Percentiles rank a stretch among this genome's conserved stretches.
phyloP scores from a whole-genome alignment of 1,140 invertebrate species.

The Anoplophora glabripennis region DNA sequence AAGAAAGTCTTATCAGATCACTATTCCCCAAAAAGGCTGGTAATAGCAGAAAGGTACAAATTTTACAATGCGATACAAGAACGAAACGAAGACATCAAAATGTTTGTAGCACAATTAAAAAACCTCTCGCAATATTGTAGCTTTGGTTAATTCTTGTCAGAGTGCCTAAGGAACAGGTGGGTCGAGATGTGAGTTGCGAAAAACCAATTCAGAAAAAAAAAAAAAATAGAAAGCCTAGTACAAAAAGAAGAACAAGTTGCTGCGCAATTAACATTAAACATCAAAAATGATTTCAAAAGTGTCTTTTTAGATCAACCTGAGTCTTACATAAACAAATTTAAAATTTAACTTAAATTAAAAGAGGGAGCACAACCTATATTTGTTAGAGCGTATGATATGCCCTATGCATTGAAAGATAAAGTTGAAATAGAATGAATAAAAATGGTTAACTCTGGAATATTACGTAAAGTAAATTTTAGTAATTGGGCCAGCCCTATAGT shows the following conservation, averaged over 20 bases:
- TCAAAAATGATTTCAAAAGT: too few species aligned
- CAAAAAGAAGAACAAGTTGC: too few species aligned
- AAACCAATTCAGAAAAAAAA: too few species aligned
- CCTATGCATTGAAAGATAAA: constrained; percentile 10
- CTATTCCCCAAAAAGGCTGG: neutral
- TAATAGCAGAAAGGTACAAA: neutral
- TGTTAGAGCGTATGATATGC: too few species aligned
- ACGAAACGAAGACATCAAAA: too few species aligned
- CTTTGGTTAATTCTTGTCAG: neutral
- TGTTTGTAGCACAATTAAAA: too few species aligned
- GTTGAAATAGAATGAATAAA: constrained; percentile 11
- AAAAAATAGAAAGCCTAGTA: too few species aligned
- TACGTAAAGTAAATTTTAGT: constrained; percentile 11
- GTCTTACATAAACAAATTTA: too few species aligned
- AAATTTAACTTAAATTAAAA: too few species aligned
- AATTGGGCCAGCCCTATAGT: constrained; percentile 3
- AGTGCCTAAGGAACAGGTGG: neutral
- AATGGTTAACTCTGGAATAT: constrained; percentile 12
- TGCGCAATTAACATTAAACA: constrained; percentile 8
- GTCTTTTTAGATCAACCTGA: too few species aligned
- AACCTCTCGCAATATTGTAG: constrained; percentile 5
- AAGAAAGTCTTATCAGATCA: neutral
- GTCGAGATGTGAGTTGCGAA: neutral
- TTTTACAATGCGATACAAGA: neutral
- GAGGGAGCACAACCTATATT: too few species aligned